These are phyloP conservation scores for Argyrosomus japonicus DNA, from an alignment of 2,113 vertebrate genomes.

Conservation along the genomic window DNA sequence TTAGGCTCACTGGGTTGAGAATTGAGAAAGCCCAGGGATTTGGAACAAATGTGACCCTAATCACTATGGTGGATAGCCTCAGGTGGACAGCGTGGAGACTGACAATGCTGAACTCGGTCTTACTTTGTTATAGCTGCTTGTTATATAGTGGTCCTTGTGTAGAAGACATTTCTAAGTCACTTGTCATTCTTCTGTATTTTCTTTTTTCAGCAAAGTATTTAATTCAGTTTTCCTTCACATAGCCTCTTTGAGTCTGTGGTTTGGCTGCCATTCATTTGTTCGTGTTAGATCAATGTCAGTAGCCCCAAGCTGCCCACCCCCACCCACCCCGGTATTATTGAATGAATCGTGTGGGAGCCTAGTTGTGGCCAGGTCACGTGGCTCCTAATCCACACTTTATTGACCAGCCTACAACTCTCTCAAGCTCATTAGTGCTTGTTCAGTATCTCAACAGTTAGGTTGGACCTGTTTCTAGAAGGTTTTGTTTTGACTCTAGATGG, in stretches of 20 bases:
- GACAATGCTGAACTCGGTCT: background rate
- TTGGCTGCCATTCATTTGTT: constrained; percentile 50
- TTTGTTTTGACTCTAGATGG: constrained; percentile 36
- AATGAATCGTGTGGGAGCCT: constrained; percentile 55
- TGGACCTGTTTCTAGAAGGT: constrained; percentile 37
- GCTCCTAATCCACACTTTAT: constrained; percentile 56
- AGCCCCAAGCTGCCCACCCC: constrained; percentile 40
- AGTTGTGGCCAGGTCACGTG: constrained; percentile 46
- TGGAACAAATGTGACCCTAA: constrained; percentile 42
- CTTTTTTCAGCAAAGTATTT: background rate
- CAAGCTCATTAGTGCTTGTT: constrained; percentile 61
- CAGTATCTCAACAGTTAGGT: constrained; percentile 9
- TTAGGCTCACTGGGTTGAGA: constrained; percentile 48
- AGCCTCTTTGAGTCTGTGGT: constrained; percentile 27
- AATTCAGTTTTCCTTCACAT: constrained; percentile 41
- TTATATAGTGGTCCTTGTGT: background rate
- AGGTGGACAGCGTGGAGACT: constrained; percentile 8
- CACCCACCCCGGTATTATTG: constrained; percentile 61
- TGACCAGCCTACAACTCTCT: constrained; percentile 54
- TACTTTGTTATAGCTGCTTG: background rate
- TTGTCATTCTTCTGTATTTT: background rate
- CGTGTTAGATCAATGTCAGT: constrained; percentile 55
- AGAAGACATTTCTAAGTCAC: background rate
- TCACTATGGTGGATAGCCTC: constrained; percentile 25
- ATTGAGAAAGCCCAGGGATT: constrained; percentile 21